Base-by-base conservation (phyloP, 2,797 vertebrate genomes). In the Phoebastria nigripes region DNA sequence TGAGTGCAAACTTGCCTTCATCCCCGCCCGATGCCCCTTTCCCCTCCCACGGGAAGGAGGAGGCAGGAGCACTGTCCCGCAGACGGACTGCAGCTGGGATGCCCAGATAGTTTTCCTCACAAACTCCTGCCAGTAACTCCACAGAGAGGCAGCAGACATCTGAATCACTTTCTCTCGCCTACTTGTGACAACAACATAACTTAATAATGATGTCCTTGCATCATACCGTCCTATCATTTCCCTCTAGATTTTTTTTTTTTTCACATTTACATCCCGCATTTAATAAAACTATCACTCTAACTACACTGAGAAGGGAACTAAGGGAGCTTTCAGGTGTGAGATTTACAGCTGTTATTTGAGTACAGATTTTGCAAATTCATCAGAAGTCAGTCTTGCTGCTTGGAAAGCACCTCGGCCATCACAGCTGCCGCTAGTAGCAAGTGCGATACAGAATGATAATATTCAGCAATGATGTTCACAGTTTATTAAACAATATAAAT, bases 1-100 rank as follows among this genome's bases (percentile, higher is more conserved):
- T 7, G 31, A 65, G 67, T 4, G 9, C 20, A 22, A 61, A 31
- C 13, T 46, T 24, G 17, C 51, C 79, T 70, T 58, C 76, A 17
- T 5, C 55, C 63, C 16, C 0, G 0, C 15, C 6, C 0, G 0
- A 24, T 33, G 31, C 28, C n/a, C 33, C 54, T 59, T 63, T 65
- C 44, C 35, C 17, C 9, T 90, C 41, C 66, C 51, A 15, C 0
- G 0, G n/a, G 52, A 20, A 89, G 39, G 56, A 16, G 3, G 61
- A 72, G 29, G 46, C 33, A 55, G 58, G 26, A 88, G 39, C 61
- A 4, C 15, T 46, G 44, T 67, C 54, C 59, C 3, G 0, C 65
- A 49, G 39, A 44, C 19, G 52, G 14, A 13, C 47, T 24, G 31
- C 71, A 59, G 52, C 76, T 85, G 66, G n/a, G 24, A 20, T 2